These are phyloP conservation scores for Hippocampus guttulatus DNA, from an alignment of 2,113 vertebrate species.

Conservation along the genomic window DNA sequence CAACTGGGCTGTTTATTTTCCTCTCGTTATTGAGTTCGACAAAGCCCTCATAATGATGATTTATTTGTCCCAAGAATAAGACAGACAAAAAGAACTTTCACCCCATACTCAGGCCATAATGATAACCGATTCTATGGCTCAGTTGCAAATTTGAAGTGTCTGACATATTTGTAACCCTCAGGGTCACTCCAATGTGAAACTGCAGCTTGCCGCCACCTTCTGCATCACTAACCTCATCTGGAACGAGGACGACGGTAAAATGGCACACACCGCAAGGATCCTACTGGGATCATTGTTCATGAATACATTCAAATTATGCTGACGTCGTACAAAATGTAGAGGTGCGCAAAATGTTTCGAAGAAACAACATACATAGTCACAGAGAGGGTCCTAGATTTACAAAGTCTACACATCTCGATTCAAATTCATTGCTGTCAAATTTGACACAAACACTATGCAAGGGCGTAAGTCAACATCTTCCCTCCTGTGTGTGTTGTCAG, in stretches of 20 bases:
- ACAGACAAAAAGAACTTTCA: background rate
- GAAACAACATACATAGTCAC: too few relatives aligned
- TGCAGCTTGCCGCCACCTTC: conserved; percentile 95
- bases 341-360: background rate
- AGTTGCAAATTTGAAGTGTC: background rate
- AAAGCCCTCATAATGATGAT: too few relatives aligned
- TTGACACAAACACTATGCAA: background rate
- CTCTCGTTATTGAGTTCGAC: too few relatives aligned
- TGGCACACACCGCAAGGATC: conserved; percentile 48
- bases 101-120: background rate
- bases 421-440: background rate
- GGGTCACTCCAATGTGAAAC: conserved; percentile 95
- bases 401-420: too few relatives aligned
- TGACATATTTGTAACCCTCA: conserved; percentile 47
- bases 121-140: background rate
- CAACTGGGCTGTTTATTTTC: too few relatives aligned
- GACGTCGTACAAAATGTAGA: background rate
- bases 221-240: conserved; percentile 97
- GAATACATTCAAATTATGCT: background rate
- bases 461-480: too few relatives aligned
- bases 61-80: too few relatives aligned
- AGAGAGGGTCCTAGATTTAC: too few relatives aligned
- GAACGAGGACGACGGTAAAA: conserved; percentile 94
- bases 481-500: conserved; percentile 53
- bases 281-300: background rate